Evolutionary conservation across 2,888 invertebrate genomes (phyloP).

Genomic region (Pammene aurita): DNA sequence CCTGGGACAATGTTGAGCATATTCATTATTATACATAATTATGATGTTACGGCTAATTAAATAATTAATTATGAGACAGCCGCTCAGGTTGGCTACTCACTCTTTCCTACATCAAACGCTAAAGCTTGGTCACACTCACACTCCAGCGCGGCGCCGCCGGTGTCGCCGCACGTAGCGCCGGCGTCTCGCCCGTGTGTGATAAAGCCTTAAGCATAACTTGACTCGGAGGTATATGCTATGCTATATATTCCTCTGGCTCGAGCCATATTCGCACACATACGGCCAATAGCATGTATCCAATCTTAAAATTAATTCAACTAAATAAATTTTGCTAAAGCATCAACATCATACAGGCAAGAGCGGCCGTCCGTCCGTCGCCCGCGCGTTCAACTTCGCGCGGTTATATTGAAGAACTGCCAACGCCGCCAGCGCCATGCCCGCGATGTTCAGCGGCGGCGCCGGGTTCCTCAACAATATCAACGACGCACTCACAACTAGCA

Average conservation of each 20-base stretch:
- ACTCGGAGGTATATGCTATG: too few relatives aligned
- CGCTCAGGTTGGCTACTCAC: not conserved
- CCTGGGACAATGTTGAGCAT: not conserved
- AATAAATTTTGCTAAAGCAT: not conserved
- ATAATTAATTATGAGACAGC: not conserved
- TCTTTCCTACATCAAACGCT: too few relatives aligned
- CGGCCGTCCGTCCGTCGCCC: constrained; percentile 42
- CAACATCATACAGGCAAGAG: constrained; percentile 60
- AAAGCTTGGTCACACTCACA: too few relatives aligned
- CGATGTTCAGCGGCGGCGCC: constrained; percentile 92
- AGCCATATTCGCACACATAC: too few relatives aligned
- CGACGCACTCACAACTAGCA: constrained; percentile 95
- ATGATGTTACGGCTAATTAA: not conserved
- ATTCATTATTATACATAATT: not conserved
- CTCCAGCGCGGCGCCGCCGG: too few relatives aligned
- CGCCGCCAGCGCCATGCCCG: constrained; percentile 95
- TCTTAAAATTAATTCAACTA: constrained; percentile 9
- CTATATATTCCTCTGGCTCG: too few relatives aligned
- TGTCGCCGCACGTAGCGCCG: too few relatives aligned
- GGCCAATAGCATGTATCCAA: too few relatives aligned
- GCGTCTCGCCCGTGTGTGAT: too few relatives aligned
- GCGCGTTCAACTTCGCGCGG: constrained; percentile 62
- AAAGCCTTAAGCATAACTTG: too few relatives aligned
- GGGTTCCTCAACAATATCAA: constrained; percentile 95
- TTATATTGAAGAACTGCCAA: constrained; percentile 96